A percentile compares a stretch with the other conserved stretches of the same genome.
Evolutionary conservation across 2,888 invertebrate genomes (phyloP).

Genomic region (Drosophila macrospina): DNA sequence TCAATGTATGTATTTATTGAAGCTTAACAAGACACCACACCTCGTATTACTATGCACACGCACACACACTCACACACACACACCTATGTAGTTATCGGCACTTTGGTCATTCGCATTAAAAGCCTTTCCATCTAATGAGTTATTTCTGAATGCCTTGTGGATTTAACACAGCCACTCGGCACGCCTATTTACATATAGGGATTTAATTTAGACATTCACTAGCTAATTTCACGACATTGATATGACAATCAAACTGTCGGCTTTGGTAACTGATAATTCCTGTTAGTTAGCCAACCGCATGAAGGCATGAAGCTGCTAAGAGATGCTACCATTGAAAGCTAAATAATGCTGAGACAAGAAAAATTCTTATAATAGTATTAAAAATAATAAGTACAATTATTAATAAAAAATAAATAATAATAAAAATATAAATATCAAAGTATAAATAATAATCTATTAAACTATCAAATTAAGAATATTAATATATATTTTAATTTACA

Average conservation of each 20-base stretch:
- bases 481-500: too few relatives aligned
- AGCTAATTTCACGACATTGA: conserved; percentile 45
- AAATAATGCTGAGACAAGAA: background rate
- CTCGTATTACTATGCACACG: conserved; percentile 6
- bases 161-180: conserved; percentile 9
- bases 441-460: too few relatives aligned
- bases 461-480: too few relatives aligned
- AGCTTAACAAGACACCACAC: conserved; percentile 41
- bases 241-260: conserved; percentile 42
- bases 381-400: too few relatives aligned
- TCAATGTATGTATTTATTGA: conserved; percentile 21
- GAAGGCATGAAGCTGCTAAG: background rate
- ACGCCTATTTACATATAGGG: conserved; percentile 31
- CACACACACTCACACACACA: background rate
- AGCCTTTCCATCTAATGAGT: conserved; percentile 44
- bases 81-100: background rate
- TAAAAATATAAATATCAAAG: background rate
- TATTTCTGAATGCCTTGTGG: conserved; percentile 11
- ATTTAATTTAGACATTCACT: conserved; percentile 46
- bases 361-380: too few relatives aligned
- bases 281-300: background rate
- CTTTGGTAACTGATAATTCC: conserved; percentile 8
- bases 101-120: conserved; percentile 21
- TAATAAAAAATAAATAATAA: background rate
- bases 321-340: background rate